These are phyloP conservation scores for Volucella inflata DNA, from an alignment of 2,888 invertebrate genomes.

Conservation along the genomic window DNA sequence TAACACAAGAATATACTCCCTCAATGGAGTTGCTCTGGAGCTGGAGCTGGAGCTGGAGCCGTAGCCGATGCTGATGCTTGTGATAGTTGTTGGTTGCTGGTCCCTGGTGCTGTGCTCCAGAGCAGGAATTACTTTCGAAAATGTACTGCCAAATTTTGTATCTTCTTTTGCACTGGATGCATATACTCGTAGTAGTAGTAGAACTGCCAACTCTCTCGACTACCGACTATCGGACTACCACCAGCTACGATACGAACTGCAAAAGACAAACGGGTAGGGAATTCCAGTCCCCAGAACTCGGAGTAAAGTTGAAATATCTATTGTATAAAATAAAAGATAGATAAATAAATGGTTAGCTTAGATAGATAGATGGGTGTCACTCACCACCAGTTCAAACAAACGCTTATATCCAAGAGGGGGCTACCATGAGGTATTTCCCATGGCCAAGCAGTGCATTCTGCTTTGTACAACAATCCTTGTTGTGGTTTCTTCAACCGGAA, in stretches of 20 bases:
- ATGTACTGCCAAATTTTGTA: slow-evolving; percentile 8
- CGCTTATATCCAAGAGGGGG: slow-evolving; percentile 52
- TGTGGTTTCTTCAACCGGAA: slow-evolving; percentile 74
- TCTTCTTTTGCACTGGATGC: slow-evolving; percentile 45
- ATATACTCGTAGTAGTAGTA: neutral
- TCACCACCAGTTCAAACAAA: slow-evolving; percentile 70
- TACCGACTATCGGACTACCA: slow-evolving; percentile 10
- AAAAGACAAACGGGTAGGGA: slow-evolving; percentile 40
- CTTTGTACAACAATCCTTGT: slow-evolving; percentile 67
- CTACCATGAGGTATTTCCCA: slow-evolving; percentile 71
- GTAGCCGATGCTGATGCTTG: neutral
- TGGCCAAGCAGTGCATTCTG: slow-evolving; percentile 65
- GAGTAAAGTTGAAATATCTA: slow-evolving; percentile 24
- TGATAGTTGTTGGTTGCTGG: neutral
- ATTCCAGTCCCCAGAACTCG: slow-evolving; percentile 48
- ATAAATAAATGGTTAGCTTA: slow-evolving; percentile 61
- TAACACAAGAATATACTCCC: slow-evolving; percentile 45
- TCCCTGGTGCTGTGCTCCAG: too few species aligned
- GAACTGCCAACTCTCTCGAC: neutral
- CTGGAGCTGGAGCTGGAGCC: neutral
- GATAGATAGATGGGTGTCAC: slow-evolving; percentile 73
- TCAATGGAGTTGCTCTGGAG: slow-evolving; percentile 49
- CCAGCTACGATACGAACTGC: neutral
- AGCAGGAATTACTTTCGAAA: too few species aligned
- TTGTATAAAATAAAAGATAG: slow-evolving; percentile 57